Evolutionary conservation across 1,140 invertebrate genomes (phyloP).

Genomic region (Vollenhovia emeryi): DNA sequence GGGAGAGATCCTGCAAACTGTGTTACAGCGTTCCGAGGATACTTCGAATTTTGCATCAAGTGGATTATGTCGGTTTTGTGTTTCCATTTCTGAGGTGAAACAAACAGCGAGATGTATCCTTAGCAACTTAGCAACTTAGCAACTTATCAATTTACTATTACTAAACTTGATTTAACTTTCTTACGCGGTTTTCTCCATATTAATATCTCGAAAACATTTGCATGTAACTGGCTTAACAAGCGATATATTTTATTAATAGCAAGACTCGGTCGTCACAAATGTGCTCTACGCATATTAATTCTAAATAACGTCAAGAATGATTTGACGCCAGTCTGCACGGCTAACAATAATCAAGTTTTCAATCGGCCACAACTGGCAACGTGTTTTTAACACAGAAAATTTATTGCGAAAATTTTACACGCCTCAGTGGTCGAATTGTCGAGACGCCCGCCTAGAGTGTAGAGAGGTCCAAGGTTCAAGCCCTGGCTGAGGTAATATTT

Average conservation of each 20-base stretch:
- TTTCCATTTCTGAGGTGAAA: slow-evolving; percentile 29
- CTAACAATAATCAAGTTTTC: too few species aligned
- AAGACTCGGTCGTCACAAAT: too few species aligned
- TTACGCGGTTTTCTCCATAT: background rate
- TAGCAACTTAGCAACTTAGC: background rate
- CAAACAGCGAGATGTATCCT: slow-evolving; percentile 17
- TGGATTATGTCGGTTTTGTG: slow-evolving; percentile 36
- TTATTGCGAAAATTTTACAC: too few species aligned
- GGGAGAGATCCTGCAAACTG: slow-evolving; percentile 30
- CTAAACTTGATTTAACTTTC: slow-evolving; percentile 17
- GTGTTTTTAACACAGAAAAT: too few species aligned
- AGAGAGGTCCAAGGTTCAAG: too few species aligned
- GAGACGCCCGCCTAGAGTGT: too few species aligned
- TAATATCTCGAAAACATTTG: background rate
- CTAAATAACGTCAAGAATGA: too few species aligned
- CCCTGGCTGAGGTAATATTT: too few species aligned
- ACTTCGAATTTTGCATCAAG: slow-evolving; percentile 48
- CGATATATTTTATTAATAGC: background rate
- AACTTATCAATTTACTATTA: slow-evolving; percentile 28
- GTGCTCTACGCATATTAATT: background rate
- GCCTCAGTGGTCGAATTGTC: too few species aligned
- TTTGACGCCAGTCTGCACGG: too few species aligned
- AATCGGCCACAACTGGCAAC: too few species aligned
- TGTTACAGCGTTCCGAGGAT: slow-evolving; percentile 46
- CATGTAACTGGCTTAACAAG: background rate